phyloP scores from a whole-genome alignment of 2,797 vertebrate species.

The Meriones psammophilus region DNA sequence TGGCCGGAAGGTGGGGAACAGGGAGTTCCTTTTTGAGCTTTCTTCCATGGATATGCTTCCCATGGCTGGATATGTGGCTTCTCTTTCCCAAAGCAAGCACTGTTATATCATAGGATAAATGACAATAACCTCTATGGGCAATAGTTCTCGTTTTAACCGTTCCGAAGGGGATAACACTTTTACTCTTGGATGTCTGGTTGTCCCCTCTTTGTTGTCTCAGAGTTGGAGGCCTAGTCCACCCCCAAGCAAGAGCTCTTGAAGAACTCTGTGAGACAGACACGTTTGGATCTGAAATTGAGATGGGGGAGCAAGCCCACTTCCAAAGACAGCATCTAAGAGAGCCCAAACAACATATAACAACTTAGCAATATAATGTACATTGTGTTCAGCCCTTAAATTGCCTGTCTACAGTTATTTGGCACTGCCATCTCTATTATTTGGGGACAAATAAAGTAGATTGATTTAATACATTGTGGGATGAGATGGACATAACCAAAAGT shows the following conservation, averaged over 20 bases:
- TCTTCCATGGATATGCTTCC: not conserved
- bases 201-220: not conserved
- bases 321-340: not conserved
- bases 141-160: not conserved
- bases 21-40: not conserved
- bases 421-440: not conserved
- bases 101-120: not conserved
- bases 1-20: not conserved
- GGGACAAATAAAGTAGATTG: not conserved
- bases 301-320: not conserved
- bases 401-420: not conserved
- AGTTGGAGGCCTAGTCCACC: not conserved
- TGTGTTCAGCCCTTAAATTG: not conserved
- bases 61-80: not conserved
- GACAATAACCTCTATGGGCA: not conserved
- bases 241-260: not conserved
- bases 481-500: too few species aligned
- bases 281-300: not conserved
- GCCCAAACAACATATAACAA: not conserved
- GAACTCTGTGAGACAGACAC: not conserved
- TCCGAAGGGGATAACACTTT: not conserved
- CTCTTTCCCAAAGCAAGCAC: not conserved
- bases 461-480: not conserved
- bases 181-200: not conserved
- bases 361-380: not conserved